Percentiles rank a stretch among this genome's conserved stretches.
Evolutionary conservation across 2,797 vertebrate genomes (phyloP).

Genomic region (Enteromius thamalakanensis): DNA sequence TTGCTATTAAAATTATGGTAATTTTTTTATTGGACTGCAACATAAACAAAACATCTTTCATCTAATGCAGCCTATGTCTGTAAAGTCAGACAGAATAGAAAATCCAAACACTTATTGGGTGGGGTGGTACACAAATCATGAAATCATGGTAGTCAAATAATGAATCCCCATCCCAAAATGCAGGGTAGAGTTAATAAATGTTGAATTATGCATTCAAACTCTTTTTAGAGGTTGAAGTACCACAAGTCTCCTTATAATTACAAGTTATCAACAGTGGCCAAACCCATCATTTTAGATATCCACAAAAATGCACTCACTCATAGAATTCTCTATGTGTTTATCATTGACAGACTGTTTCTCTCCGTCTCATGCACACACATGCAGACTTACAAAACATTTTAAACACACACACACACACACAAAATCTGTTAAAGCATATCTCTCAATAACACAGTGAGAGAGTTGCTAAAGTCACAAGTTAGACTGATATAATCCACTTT

Average conservation of each 20-base stretch:
- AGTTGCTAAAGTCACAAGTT: neutral
- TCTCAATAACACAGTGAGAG: neutral
- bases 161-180: conserved; percentile 15
- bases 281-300: conserved; percentile 41
- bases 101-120: neutral
- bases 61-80: neutral
- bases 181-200: conserved; percentile 30
- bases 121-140: neutral
- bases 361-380: neutral
- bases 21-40: neutral
- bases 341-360: conserved; percentile 5
- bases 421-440: neutral
- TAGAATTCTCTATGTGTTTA: neutral
- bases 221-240: conserved; percentile 32
- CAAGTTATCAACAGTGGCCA: conserved; percentile 29
- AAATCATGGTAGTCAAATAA: conserved; percentile 29
- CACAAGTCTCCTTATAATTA: conserved; percentile 50
- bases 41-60: conserved; percentile 3
- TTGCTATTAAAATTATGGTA: neutral
- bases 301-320: conserved; percentile 26
- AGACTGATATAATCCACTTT: neutral
- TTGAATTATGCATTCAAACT: conserved; percentile 28
- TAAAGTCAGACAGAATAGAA: neutral
- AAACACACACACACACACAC: neutral
- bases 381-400: neutral